Evolutionary conservation across 1,140 invertebrate genomes (phyloP), one percentile per base, ranked within the genome.

Genomic region (Dendroctonus valens): DNA sequence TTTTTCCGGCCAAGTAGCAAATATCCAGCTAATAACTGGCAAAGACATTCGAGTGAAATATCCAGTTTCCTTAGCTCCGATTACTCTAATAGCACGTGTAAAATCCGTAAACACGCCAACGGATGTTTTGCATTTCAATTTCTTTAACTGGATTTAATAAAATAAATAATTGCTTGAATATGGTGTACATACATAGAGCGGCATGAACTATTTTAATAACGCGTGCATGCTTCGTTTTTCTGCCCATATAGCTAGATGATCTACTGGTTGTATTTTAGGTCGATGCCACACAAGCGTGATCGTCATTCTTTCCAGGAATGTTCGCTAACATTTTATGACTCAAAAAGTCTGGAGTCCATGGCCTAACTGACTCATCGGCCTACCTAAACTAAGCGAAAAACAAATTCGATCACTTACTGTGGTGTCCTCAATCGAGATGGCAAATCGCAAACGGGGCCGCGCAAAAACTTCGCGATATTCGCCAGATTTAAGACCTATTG

Each of bases 51-150:
- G 41, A 37, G 9, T 7, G 26, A n/a, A 15, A 46, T 59, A 38
- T 59, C 8, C 12, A 49, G 26, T 59, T 59, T 59, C 58, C 48
- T 49, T 58, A n/a, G 55, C 53, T 48, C 7, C 15, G 11, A 53
- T 38, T 53, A 53, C 7, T 38, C 52, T 52, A 61, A 61, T 52
- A 61, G 59, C 59, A 61, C 59, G 59, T 61, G 48, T 51, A 52
- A 61, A 51, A 7, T 61, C 59, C 12, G 41, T 52, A 61, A 61
- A 61, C 59, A 61, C 40, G 39, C 39, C 11, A 61, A 52, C 59
- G 59, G 59, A 61, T 61, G 59, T 61, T 61, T 51, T 61, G 44
- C 59, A 61, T 61, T 61, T 52, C 7, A 44, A 52, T 52, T 61
- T 52, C 49, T 61, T 52, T 52, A 14, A 38, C 42, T 26, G 5